These are phyloP conservation scores for Podarcis siculus DNA, from an alignment of 2,797 vertebrate species.

Conservation along the genomic window DNA sequence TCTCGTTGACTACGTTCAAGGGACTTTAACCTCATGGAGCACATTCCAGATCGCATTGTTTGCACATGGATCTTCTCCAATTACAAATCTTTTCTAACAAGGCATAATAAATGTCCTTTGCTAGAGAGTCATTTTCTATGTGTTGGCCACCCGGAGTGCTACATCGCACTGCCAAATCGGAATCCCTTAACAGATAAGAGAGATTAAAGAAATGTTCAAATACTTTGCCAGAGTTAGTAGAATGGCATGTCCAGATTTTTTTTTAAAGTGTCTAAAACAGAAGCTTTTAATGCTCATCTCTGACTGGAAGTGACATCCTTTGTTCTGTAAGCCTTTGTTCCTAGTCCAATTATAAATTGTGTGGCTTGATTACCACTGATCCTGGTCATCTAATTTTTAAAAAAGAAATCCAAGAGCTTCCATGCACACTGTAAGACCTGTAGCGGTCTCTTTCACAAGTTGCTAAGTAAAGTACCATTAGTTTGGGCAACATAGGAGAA, in stretches of 20 bases:
- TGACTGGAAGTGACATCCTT: no score
- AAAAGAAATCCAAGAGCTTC: no score
- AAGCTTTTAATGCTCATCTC: no score
- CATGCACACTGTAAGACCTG: no score
- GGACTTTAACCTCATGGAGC: background rate
- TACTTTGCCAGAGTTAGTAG: background rate
- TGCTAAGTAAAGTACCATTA: no score
- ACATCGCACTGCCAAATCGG: background rate
- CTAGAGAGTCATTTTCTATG: background rate
- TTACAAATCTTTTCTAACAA: background rate
- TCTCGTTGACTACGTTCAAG: background rate
- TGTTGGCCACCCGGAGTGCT: background rate
- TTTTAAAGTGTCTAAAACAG: no score
- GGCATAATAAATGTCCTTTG: background rate
- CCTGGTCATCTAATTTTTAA: no score
- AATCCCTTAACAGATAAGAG: background rate
- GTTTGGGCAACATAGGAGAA: no score
- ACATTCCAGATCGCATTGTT: background rate
- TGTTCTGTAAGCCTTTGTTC: no score
- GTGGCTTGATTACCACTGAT: no score
- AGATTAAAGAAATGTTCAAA: background rate
- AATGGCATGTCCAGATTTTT: background rate
- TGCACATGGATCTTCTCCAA: constrained; percentile 10
- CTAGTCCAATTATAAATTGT: no score
- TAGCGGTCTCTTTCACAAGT: no score